Evolutionary conservation across 2,888 invertebrate genomes (phyloP).

Genomic region (Kuschelorhynchus macadamiae): DNA sequence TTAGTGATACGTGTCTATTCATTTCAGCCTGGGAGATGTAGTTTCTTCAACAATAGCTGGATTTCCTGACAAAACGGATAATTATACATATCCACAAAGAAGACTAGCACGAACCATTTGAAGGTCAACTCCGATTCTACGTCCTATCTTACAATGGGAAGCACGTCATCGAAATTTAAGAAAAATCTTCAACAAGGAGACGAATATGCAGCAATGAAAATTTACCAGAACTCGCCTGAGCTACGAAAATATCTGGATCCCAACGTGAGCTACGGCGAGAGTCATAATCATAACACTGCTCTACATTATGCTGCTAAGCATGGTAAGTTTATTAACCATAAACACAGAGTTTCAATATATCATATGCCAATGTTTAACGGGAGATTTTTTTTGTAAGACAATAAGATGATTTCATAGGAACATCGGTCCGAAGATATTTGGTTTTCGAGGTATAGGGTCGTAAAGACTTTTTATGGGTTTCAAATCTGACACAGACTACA

Average conservation of each 20-base stretch:
- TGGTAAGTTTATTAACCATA: constrained; percentile 67
- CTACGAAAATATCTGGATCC: constrained; percentile 77
- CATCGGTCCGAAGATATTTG: too few species aligned
- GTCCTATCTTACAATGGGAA: constrained; percentile 72
- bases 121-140: neutral
- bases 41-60: constrained; percentile 52
- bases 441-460: too few species aligned
- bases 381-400: too few species aligned
- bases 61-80: constrained; percentile 64
- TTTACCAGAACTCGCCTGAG: constrained; percentile 75
- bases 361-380: too few species aligned
- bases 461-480: too few species aligned
- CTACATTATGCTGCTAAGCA: constrained; percentile 78
- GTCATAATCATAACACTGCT: constrained; percentile 77
- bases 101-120: neutral
- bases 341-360: too few species aligned
- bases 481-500: too few species aligned
- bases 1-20: too few species aligned
- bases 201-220: constrained; percentile 78
- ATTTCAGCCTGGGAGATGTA: constrained; percentile 37
- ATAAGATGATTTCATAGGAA: too few species aligned
- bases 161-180: constrained; percentile 78
- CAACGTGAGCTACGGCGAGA: constrained; percentile 77
- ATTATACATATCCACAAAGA: constrained; percentile 57
- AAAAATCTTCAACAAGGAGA: constrained; percentile 79